Conservation (phyloP, 2,888 invertebrate genomes). For the Salpingus planirostris region DNA sequence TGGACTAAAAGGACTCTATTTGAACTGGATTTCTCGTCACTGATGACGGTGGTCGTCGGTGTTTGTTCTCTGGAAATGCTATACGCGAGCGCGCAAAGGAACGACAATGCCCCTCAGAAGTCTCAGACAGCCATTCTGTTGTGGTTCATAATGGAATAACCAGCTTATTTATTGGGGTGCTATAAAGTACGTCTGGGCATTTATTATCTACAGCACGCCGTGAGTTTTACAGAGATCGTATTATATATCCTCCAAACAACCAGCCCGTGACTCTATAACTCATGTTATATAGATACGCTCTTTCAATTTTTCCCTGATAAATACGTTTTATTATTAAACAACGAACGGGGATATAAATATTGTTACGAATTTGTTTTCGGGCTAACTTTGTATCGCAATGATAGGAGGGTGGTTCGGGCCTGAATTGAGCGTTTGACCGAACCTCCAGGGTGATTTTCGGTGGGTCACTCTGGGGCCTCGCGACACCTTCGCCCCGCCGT, state of each 20-base stretch:
- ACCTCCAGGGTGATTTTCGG: too few species aligned
- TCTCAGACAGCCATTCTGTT: slow-evolving; percentile 29
- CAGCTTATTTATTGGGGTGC: slow-evolving; percentile 39
- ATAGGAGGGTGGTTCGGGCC: too few species aligned
- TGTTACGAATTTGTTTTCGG: background rate
- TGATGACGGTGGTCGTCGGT: too few species aligned
- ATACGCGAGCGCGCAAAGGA: too few species aligned
- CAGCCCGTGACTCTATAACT: slow-evolving; percentile 33
- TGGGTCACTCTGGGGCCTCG: too few species aligned
- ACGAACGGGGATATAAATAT: slow-evolving; percentile 4
- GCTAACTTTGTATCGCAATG: background rate
- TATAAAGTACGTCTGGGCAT: slow-evolving; percentile 39
- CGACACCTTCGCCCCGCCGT: too few species aligned
- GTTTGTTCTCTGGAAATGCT: too few species aligned
- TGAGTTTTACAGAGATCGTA: slow-evolving; percentile 35
- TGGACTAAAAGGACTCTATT: too few species aligned
- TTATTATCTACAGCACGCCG: slow-evolving; percentile 37
- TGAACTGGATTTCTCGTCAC: too few species aligned
- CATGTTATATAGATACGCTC: slow-evolving; percentile 29
- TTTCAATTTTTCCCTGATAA: slow-evolving; percentile 27
- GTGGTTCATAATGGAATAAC: slow-evolving; percentile 40
- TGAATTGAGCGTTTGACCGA: too few species aligned
- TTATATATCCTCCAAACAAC: slow-evolving; percentile 32
- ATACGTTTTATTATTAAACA: slow-evolving; percentile 19
- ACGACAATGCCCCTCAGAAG: too few species aligned